phyloP scores from a whole-genome alignment of 2,113 vertebrate species.

The Callionymus lyra region DNA sequence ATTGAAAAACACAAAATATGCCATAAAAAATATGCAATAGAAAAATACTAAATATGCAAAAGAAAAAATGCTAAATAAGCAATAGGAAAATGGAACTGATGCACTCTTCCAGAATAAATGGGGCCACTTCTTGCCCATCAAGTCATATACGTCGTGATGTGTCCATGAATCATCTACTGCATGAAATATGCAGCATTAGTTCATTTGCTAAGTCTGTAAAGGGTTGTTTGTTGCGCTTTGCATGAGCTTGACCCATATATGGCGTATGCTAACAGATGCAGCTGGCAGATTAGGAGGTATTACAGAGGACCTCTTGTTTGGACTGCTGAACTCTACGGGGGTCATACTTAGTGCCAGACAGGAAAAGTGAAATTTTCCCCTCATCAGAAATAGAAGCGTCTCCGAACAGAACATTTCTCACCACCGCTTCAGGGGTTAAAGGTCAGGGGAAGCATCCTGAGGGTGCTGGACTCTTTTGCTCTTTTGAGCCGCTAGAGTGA shows the following conservation, averaged over 20 bases:
- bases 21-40: too few species aligned
- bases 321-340: constrained; percentile 3
- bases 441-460: constrained; percentile 52
- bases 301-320: constrained; percentile 6
- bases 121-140: too few species aligned
- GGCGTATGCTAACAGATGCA: constrained; percentile 27
- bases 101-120: too few species aligned
- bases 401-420: constrained; percentile 17
- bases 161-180: too few species aligned
- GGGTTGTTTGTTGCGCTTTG: constrained; percentile 1
- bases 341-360: background rate
- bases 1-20: too few species aligned
- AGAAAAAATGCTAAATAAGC: too few species aligned
- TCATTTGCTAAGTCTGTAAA: constrained; percentile 9
- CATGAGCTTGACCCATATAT: constrained; percentile 23
- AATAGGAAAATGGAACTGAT: too few species aligned
- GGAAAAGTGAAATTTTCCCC: background rate
- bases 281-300: constrained; percentile 32
- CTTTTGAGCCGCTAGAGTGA: constrained; percentile 49
- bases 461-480: constrained; percentile 28
- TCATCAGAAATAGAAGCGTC: constrained; percentile 25
- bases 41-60: too few species aligned
- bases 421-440: constrained; percentile 35
- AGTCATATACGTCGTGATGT: too few species aligned
- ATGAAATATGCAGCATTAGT: constrained; percentile 2